phyloP scores from a whole-genome alignment of 1,140 invertebrate genomes.

The Manduca sexta region DNA sequence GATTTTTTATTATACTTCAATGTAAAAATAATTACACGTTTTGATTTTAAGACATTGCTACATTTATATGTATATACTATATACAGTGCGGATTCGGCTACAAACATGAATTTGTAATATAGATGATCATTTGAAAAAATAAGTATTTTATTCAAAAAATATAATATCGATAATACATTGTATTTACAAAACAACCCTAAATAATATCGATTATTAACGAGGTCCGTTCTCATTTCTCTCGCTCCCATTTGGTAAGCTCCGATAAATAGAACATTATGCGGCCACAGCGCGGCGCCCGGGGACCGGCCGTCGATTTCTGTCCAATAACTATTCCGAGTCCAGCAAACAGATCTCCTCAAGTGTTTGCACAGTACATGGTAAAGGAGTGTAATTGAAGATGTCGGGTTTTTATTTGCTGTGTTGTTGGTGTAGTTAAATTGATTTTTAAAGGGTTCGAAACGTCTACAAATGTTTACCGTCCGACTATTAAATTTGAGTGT shows the following conservation, averaged over 20 bases:
- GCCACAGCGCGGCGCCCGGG: constrained; percentile 6
- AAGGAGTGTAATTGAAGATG: constrained; percentile 33
- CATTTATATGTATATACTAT: too few relatives aligned
- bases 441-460: constrained; percentile 24
- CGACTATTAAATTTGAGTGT: too few relatives aligned
- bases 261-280: constrained; percentile 20
- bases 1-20: too few relatives aligned
- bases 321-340: neutral
- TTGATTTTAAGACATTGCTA: too few relatives aligned
- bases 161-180: too few relatives aligned
- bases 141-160: too few relatives aligned
- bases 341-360: constrained; percentile 9
- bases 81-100: too few relatives aligned
- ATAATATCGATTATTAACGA: too few relatives aligned
- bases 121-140: too few relatives aligned
- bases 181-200: too few relatives aligned
- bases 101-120: too few relatives aligned
- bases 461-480: constrained; percentile 10
- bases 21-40: too few relatives aligned
- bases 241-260: constrained; percentile 10
- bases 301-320: constrained; percentile 13
- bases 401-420: constrained; percentile 23
- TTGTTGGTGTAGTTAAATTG: constrained; percentile 26
- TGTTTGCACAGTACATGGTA: constrained; percentile 22
- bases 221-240: neutral